A percentile compares a stretch with the other conserved stretches of the same genome.
Evolutionary conservation across 2,113 vertebrate species (phyloP).

Genomic region (Cromileptes altivelis): DNA sequence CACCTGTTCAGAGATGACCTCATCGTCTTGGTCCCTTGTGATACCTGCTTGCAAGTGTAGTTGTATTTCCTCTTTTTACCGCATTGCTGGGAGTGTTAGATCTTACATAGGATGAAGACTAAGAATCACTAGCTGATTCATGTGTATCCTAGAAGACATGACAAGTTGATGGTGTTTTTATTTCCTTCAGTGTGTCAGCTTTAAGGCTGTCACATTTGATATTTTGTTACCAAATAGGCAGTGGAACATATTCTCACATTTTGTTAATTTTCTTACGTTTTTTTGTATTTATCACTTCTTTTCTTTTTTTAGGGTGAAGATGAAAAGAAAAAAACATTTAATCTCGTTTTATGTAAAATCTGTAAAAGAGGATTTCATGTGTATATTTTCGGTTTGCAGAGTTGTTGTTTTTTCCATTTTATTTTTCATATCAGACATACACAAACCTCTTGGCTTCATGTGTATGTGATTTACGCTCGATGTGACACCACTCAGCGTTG

Average conservation of each 20-base stretch:
- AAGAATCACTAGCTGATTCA: constrained; percentile 12
- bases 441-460: constrained; percentile 30
- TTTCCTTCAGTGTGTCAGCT: background rate
- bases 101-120: background rate
- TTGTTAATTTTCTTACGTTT: constrained; percentile 24
- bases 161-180: background rate
- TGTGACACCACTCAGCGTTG: constrained; percentile 29
- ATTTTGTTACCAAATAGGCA: constrained; percentile 54
- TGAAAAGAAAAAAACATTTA: background rate
- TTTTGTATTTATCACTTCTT: constrained; percentile 48
- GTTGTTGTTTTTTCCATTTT: constrained; percentile 3
- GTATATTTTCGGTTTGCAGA: constrained; percentile 54
- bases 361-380: constrained; percentile 35
- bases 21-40: background rate
- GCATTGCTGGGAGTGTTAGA: constrained; percentile 10
- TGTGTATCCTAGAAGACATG: background rate
- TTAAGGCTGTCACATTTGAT: constrained; percentile 8
- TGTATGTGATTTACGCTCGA: background rate
- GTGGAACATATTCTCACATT: constrained; percentile 52
- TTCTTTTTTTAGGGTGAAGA: constrained; percentile 24
- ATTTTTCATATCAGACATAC: constrained; percentile 49
- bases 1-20: background rate
- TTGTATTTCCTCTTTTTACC: background rate
- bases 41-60: background rate
- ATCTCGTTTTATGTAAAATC: constrained; percentile 45